Evolutionary conservation across 2,888 invertebrate genomes (phyloP).

Genomic region (Tanytarsus gracilentus): DNA sequence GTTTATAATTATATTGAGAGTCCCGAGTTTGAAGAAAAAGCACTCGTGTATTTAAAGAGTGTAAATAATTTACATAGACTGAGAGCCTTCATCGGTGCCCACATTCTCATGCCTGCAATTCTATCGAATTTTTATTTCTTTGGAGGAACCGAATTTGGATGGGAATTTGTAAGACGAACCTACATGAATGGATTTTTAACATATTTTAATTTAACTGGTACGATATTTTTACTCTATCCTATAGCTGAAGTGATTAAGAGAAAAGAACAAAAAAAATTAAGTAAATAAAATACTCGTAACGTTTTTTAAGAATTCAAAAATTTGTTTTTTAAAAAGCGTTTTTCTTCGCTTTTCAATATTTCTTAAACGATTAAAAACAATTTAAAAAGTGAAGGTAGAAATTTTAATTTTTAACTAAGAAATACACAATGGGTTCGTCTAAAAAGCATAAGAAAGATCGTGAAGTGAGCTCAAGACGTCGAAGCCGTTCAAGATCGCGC

Average conservation of each 20-base stretch:
- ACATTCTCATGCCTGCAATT: constrained; percentile 67
- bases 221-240: constrained; percentile 18
- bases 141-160: constrained; percentile 63
- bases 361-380: too few species aligned
- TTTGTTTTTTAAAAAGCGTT: too few species aligned
- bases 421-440: constrained; percentile 39
- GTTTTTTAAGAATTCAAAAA: too few species aligned
- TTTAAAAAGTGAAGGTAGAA: not conserved
- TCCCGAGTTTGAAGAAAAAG: constrained; percentile 35
- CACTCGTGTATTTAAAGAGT: not conserved
- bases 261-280: not conserved
- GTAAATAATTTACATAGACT: constrained; percentile 43
- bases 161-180: constrained; percentile 57
- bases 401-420: constrained; percentile 6
- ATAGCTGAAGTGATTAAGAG: constrained; percentile 18
- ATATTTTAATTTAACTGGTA: constrained; percentile 33
- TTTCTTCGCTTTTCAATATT: too few species aligned
- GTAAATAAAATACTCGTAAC: too few species aligned
- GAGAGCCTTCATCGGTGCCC: constrained; percentile 58
- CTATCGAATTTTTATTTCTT: constrained; percentile 85
- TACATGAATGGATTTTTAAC: constrained; percentile 38
- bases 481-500: constrained; percentile 33
- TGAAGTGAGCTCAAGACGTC: constrained; percentile 38
- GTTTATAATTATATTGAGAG: constrained; percentile 47
- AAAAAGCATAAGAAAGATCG: constrained; percentile 42